Base-by-base conservation (phyloP, 1,140 invertebrate species). In the Drosophila malerkotliana region DNA sequence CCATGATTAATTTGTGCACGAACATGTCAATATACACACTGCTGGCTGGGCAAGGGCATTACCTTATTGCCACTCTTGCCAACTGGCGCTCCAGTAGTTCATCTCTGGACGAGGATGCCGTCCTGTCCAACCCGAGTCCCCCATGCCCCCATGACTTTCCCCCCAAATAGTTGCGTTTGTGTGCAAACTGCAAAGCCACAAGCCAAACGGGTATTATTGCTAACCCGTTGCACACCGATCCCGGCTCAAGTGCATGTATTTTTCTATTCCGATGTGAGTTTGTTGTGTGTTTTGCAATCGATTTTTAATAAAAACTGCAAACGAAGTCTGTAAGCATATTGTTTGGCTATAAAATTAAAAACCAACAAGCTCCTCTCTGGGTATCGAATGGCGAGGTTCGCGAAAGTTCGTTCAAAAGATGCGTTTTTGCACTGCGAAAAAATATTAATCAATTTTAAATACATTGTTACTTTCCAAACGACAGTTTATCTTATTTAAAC, bases 301-400 rank as follows among this genome's bases (percentile, higher is more conserved):
- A 87, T 85, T 85, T 87, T 74, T 62, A 87, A 85, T 85, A 85
- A 85, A 87, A 85, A 85, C 79, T 63, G 64, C 79, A 79, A 85
- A 52, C 28, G 59, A 72, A 80, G 71, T 85, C 67, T 74, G 73
- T 80, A 87, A 81, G 82, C 74, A 75, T 87, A 78, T 82, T 87
- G 83, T 87, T 85, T 85, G 79, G 74, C 79, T 72, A 82, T 88
- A 82, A 88, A 87, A 87, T 87, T 87, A 87, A 87, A 87, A 87
- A 88, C 82, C 82, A 87, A 88, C 82, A 87, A 60, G 69, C 57
- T 37, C 39, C 63, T 41, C 28, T 1, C 41, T 14, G 14, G 63
- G 24, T 26, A 57, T 45, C n/a, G 21, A 28, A 71, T 58, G 28
- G 54, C 67, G 37, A 52, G 39, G 32, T 72, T 44, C 14, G 67